Conservation (phyloP, 2,113 vertebrate genomes). For the Stictonetta naevosa region DNA sequence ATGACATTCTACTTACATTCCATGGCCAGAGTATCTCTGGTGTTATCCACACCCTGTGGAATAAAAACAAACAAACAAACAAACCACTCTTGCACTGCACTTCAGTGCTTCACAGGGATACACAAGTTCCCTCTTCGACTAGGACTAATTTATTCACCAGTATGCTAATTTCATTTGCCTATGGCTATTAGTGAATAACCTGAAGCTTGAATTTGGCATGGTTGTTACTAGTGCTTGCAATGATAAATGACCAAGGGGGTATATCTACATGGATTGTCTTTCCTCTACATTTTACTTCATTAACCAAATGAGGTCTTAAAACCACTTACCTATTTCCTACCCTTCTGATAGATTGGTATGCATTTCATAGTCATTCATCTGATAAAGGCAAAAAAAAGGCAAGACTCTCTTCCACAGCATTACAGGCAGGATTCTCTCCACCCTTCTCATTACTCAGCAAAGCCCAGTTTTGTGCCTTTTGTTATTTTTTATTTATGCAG, state of each 20-base stretch:
- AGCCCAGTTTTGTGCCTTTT: background rate
- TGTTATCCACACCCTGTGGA: background rate
- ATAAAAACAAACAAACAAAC: background rate
- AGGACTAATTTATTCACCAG: conserved; percentile 53
- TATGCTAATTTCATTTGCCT: conserved; percentile 68
- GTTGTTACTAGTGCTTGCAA: conserved; percentile 10
- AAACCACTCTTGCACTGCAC: background rate
- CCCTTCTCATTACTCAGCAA: conserved; percentile 26
- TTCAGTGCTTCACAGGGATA: background rate
- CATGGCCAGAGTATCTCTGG: background rate
- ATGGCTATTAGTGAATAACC: conserved; percentile 59
- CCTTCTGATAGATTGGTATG: conserved; percentile 51
- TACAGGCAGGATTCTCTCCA: background rate
- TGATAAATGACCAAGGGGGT: conserved; percentile 62
- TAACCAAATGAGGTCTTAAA: conserved; percentile 70
- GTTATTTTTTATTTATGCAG: background rate
- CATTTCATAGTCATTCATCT: conserved; percentile 50
- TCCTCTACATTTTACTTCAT: conserved; percentile 70
- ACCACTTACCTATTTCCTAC: conserved; percentile 49
- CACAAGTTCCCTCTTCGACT: background rate
- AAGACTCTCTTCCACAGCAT: background rate
- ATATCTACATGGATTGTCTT: conserved; percentile 24
- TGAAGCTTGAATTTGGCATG: conserved; percentile 42
- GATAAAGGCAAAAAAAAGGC: conserved; percentile 4
- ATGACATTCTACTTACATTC: background rate